Conservation (phyloP, 2,113 vertebrate genomes). For the Cyprinodon tularosa region DNA sequence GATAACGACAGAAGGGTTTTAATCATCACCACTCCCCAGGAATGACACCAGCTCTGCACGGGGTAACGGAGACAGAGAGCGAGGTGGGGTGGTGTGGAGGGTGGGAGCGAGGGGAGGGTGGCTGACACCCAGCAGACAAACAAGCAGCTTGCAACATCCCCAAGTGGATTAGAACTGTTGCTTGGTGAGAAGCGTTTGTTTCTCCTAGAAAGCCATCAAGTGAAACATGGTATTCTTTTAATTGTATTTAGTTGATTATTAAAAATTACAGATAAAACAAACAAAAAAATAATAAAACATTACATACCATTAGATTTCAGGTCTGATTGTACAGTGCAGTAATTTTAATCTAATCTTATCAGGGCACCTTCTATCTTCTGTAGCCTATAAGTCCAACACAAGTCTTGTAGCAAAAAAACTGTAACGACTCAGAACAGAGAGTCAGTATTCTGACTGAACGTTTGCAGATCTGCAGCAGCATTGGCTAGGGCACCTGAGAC, state of each 20-base stretch:
- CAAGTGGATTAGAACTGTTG: slow-evolving; percentile 57
- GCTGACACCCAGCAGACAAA: slow-evolving; percentile 73
- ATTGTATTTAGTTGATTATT: not conserved
- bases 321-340: no score
- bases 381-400: no score
- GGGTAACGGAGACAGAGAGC: slow-evolving; percentile 69
- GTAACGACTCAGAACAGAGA: no score
- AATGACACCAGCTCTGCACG: slow-evolving; percentile 71
- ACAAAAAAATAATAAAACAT: no score
- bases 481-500: no score
- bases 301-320: no score
- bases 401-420: no score
- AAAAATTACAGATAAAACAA: no score
- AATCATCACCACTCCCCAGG: slow-evolving; percentile 76
- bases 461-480: no score
- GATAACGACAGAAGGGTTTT: slow-evolving; percentile 73
- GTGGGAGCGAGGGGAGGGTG: slow-evolving; percentile 36
- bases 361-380: no score
- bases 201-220: slow-evolving; percentile 56
- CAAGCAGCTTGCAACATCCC: slow-evolving; percentile 65
- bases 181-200: slow-evolving; percentile 48
- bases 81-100: slow-evolving; percentile 13
- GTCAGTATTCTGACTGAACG: no score
- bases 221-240: slow-evolving; percentile 37
- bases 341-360: no score